phyloP scores from a whole-genome alignment of 2,888 invertebrate genomes.

The Caenorhabditis doughertyi region DNA sequence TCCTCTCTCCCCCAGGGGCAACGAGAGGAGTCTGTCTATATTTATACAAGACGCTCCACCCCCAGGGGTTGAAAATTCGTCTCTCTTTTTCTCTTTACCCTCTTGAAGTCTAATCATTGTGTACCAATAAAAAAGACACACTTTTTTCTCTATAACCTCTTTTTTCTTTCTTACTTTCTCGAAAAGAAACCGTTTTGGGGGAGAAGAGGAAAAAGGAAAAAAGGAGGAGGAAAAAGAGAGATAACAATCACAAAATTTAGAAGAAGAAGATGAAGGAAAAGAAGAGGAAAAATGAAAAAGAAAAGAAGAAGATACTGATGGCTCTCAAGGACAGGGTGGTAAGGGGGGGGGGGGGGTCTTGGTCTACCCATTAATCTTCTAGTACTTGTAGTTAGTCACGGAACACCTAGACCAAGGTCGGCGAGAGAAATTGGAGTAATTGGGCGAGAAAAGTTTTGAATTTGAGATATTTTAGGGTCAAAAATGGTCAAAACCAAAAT shows the following conservation, averaged over 20 bases:
- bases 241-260: constrained; percentile 16
- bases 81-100: not conserved
- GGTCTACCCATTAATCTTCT: constrained; percentile 6
- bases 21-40: too few relatives aligned
- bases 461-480: too few relatives aligned
- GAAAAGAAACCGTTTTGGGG: not conserved
- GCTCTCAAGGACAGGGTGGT: constrained; percentile 15
- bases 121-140: constrained; percentile 49
- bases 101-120: constrained; percentile 22
- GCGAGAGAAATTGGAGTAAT: too few relatives aligned
- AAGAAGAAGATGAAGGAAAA: not conserved
- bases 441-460: too few relatives aligned
- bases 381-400: constrained; percentile 2
- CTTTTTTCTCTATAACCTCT: not conserved
- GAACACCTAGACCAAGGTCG: too few relatives aligned
- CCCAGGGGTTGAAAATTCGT: not conserved
- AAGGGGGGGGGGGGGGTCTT: not conserved
- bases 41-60: constrained; percentile 37
- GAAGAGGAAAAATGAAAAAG: not conserved
- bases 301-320: not conserved
- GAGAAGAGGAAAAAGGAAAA: not conserved
- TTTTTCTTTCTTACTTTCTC: too few relatives aligned
- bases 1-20: not conserved
- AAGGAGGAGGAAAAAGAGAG: not conserved
- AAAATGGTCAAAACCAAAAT: too few relatives aligned